Evolutionary conservation across 2,888 invertebrate species (phyloP).

Genomic region (Agonopterix heracliana): DNA sequence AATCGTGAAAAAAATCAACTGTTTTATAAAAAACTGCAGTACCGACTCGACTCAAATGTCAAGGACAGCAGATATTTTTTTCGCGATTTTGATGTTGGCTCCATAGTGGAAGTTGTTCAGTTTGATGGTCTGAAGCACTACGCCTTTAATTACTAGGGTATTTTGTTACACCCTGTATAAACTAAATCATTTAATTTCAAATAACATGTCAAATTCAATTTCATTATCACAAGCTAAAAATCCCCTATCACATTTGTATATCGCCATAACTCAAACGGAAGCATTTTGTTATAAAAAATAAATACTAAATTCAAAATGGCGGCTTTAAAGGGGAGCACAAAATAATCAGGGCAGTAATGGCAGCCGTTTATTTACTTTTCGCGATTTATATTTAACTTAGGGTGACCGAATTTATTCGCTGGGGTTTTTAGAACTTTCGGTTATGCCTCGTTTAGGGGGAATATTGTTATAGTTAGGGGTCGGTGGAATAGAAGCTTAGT

Average conservation of each 20-base stretch:
- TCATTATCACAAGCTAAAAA: neutral
- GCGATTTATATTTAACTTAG: slow-evolving; percentile 55
- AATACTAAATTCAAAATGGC: slow-evolving; percentile 60
- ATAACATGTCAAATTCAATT: no score
- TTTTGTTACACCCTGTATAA: no score
- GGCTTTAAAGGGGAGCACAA: slow-evolving; percentile 46
- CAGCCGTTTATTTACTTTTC: slow-evolving; percentile 71
- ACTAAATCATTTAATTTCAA: no score
- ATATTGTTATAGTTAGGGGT: slow-evolving; percentile 31
- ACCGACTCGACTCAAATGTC: no score
- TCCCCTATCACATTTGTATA: slow-evolving; percentile 9
- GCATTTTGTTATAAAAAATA: slow-evolving; percentile 24
- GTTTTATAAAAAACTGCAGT: no score
- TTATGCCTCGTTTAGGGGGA: slow-evolving; percentile 67
- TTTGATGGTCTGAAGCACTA: no score
- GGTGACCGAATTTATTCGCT: slow-evolving; percentile 39
- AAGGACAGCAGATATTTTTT: no score
- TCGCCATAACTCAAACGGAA: slow-evolving; percentile 30
- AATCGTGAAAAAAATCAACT: no score
- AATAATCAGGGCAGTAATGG: slow-evolving; percentile 73
- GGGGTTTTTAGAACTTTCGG: slow-evolving; percentile 56
- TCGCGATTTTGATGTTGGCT: no score
- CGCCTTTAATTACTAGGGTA: no score
- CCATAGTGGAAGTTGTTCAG: no score
- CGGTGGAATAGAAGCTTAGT: slow-evolving; percentile 23